Percentiles rank a stretch among this genome's conserved stretches.
Evolutionary conservation across 1,140 invertebrate genomes (phyloP).

Genomic region (Helicoverpa armigera): DNA sequence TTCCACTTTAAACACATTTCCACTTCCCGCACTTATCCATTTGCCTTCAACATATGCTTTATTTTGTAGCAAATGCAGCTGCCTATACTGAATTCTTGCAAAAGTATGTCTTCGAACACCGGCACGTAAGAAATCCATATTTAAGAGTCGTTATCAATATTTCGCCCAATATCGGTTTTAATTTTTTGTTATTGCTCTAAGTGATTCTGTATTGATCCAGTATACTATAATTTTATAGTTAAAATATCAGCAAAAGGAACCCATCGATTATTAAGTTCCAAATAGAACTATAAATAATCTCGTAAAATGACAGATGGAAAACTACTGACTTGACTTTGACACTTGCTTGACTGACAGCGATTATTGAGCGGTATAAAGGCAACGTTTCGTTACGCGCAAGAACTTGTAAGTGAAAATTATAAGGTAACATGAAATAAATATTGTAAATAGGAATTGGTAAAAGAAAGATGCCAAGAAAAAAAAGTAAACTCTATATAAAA

Average conservation of each 20-base stretch:
- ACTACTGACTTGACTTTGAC: too few species aligned
- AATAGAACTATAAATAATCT: too few species aligned
- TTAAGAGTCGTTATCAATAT: neutral
- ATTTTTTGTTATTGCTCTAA: neutral
- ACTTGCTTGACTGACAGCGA: too few species aligned
- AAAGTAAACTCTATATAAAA: too few species aligned
- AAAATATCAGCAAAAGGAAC: too few species aligned
- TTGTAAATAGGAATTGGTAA: neutral
- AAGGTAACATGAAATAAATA: too few species aligned
- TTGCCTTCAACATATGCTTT: conserved; percentile 92
- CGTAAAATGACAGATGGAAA: too few species aligned
- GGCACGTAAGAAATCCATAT: conserved; percentile 51
- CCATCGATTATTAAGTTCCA: too few species aligned
- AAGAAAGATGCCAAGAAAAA: neutral
- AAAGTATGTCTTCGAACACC: conserved; percentile 52
- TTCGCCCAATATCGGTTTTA: neutral
- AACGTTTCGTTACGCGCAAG: too few species aligned
- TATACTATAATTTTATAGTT: too few species aligned
- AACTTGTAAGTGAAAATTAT: too few species aligned
- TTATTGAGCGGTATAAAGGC: too few species aligned
- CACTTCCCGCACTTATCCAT: conserved; percentile 91
- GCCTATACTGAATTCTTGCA: conserved; percentile 62
- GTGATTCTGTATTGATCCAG: neutral
- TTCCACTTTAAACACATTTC: conserved; percentile 91
- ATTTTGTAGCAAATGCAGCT: conserved; percentile 86